Conservation (phyloP, 1,140 invertebrate genomes). For the Mercenaria mercenaria region DNA sequence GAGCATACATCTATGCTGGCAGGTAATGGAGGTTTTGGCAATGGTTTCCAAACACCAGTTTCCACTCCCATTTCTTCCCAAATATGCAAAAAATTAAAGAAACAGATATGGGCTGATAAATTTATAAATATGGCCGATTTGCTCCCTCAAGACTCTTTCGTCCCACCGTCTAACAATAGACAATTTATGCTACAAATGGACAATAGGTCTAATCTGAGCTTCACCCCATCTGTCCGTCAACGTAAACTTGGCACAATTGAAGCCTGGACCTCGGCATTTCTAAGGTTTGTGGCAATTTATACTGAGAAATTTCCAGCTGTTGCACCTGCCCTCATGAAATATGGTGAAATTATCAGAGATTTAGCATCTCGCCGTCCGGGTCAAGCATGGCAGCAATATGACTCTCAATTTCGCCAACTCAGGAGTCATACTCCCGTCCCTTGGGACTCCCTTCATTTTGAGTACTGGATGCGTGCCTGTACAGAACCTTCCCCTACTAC, state of each 20-base stretch:
- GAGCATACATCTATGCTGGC: too few relatives aligned
- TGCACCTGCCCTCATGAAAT: background rate
- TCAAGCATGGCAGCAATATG: background rate
- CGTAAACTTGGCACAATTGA: too few relatives aligned
- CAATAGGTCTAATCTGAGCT: too few relatives aligned
- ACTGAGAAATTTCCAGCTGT: background rate
- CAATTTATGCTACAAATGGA: too few relatives aligned
- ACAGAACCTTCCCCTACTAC: background rate
- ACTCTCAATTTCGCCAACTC: background rate
- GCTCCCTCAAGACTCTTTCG: background rate
- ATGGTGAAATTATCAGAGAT: background rate
- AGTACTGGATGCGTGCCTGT: background rate
- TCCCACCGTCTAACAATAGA: background rate
- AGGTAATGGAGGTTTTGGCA: too few relatives aligned
- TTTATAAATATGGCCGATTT: background rate
- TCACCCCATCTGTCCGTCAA: too few relatives aligned
- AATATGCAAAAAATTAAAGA: background rate
- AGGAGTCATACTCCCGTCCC: background rate
- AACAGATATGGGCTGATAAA: too few relatives aligned
- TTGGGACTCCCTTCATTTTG: background rate
- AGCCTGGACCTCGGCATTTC: background rate
- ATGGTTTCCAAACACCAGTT: too few relatives aligned
- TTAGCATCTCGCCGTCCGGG: background rate
- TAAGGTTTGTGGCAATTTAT: background rate
- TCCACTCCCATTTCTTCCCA: background rate